phyloP scores from a whole-genome alignment of 2,797 vertebrate genomes.

The Hoplostethus mediterraneus region DNA sequence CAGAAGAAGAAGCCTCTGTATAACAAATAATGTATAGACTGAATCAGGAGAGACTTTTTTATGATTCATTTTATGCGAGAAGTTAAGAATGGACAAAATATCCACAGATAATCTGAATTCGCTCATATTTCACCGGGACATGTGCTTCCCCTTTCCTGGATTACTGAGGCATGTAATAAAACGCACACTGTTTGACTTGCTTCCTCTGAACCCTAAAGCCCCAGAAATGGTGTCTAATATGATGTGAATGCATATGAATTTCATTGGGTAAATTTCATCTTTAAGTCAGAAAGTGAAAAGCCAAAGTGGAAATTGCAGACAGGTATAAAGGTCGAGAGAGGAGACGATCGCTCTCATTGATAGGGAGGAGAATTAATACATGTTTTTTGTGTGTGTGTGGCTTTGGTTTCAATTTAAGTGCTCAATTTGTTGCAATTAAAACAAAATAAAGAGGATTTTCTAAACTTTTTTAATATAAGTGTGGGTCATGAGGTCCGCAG shows the following conservation, averaged over 20 bases:
- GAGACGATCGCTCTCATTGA: background rate
- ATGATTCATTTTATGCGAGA: slow-evolving; percentile 77
- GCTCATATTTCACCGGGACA: slow-evolving; percentile 82
- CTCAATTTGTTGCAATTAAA: too few relatives aligned
- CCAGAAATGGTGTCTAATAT: slow-evolving; percentile 68
- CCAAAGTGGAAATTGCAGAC: slow-evolving; percentile 6
- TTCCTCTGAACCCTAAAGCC: slow-evolving; percentile 78
- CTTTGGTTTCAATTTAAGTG: too few relatives aligned
- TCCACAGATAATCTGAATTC: slow-evolving; percentile 82
- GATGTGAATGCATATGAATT: slow-evolving; percentile 72
- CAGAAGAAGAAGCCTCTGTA: slow-evolving; percentile 32
- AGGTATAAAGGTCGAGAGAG: slow-evolving; percentile 22
- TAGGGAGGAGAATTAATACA: background rate
- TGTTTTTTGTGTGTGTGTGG: background rate
- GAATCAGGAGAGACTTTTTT: slow-evolving; percentile 76
- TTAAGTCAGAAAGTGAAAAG: slow-evolving; percentile 39
- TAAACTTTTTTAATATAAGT: slow-evolving; percentile 18
- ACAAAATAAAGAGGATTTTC: background rate
- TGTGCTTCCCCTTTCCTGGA: slow-evolving; percentile 84
- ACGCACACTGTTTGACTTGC: slow-evolving; percentile 77
- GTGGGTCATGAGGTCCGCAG: background rate
- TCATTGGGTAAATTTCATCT: slow-evolving; percentile 67
- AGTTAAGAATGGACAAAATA: slow-evolving; percentile 75
- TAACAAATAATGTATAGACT: slow-evolving; percentile 60
- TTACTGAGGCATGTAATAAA: slow-evolving; percentile 85